These are phyloP conservation scores for Oryctes rhinoceros DNA, from an alignment of 1,140 invertebrate genomes.

Conservation along the genomic window DNA sequence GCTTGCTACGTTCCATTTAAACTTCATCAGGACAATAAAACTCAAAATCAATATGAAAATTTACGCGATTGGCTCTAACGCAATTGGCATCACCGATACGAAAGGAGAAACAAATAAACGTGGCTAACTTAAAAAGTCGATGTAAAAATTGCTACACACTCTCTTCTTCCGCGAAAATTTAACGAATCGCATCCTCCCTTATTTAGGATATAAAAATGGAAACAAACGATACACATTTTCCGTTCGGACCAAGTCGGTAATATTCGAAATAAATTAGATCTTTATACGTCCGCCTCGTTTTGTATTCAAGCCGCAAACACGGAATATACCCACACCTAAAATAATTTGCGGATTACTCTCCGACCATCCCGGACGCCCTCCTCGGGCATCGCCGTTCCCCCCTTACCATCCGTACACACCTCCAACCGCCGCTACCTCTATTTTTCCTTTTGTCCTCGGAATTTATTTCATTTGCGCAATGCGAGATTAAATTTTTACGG, in stretches of 20 bases:
- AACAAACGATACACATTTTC: not conserved
- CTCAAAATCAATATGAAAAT: no score
- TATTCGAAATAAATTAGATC: constrained; percentile 29
- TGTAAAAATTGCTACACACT: no score
- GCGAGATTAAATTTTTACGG: constrained; percentile 54
- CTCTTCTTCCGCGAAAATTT: no score
- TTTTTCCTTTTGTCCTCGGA: constrained; percentile 50
- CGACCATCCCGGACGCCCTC: constrained; percentile 13
- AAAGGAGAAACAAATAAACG: no score
- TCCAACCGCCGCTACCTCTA: constrained; percentile 42
- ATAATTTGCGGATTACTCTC: constrained; percentile 56
- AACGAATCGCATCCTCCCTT: not conserved
- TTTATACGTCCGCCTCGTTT: constrained; percentile 41
- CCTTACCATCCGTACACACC: not conserved
- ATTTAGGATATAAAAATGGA: not conserved
- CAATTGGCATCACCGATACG: no score
- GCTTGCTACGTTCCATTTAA: no score
- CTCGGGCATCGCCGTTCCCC: not conserved
- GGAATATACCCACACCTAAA: constrained; percentile 55
- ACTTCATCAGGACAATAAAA: no score
- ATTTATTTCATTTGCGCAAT: constrained; percentile 54
- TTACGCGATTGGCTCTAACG: no score
- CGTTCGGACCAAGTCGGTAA: not conserved
- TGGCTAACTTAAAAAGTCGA: no score
- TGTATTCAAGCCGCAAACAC: constrained; percentile 46